Evolutionary conservation across 2,888 invertebrate genomes (phyloP), one percentile per base, ranked within the genome.

Genomic region (Tryphoninae sp.): DNA sequence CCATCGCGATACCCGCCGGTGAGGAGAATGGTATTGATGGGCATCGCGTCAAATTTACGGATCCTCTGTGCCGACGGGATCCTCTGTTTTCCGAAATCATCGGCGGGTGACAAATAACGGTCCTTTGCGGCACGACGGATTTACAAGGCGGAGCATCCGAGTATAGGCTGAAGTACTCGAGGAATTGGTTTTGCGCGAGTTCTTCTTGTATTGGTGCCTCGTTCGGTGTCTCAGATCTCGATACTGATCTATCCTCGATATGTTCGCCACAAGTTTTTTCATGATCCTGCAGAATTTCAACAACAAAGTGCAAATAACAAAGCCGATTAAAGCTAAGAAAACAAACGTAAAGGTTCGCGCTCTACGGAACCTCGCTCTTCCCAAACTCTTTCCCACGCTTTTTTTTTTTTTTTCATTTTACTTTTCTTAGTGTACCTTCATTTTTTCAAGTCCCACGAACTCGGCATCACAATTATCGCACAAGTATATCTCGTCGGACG

Each of bases 391-490:
- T 2, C 2, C 2, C 26, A 23, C 1, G 2, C 22, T 67, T 49
- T 75, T 22, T 55, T 55, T 71, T 42, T 42, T 33, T 64, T 65
- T 82, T 11, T 9, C n/a, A 55, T 74, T 33, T 71, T 61, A 6
- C 6, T 2, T 51, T 23, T 51, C 4, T 11, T 33, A 33, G 7
- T 82, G 89, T 92, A 94, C 94, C 92, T 93, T 92, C 88, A 93
- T 93, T 85, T 94, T 93, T 83, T 92, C 92, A 67, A 93, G 90
- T 65, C 94, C 93, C 84, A 95, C 94, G 89, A 96, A 94, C 91
- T 95, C 95, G 80, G 95, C 95, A 91, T 96, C 96, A 90, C 96
- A 96, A 89, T 94, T 95, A 89, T 96, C 96, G 91, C 96, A 96
- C 67, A 96, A 92, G 91, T 95, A 96, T 87, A 96, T 95, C 88